These are phyloP conservation scores for Synergus japonicus DNA, from an alignment of 2,888 invertebrate species.

Conservation along the genomic window DNA sequence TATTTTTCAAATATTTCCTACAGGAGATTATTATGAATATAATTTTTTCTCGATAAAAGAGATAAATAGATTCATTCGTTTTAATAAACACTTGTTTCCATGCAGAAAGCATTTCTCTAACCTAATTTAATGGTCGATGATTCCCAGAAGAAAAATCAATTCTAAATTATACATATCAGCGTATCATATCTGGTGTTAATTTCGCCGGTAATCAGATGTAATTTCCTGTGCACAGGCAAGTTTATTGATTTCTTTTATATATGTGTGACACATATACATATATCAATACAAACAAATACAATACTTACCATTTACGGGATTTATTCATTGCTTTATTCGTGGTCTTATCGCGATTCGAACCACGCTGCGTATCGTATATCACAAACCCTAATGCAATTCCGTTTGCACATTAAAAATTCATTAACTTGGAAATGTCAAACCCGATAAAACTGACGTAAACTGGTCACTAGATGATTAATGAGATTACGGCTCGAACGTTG, in stretches of 20 bases:
- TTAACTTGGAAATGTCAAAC: slow-evolving; percentile 27
- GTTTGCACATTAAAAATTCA: slow-evolving; percentile 36
- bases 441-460: slow-evolving; percentile 33
- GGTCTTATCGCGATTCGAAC: slow-evolving; percentile 15
- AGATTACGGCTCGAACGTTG: not conserved
- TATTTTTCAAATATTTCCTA: too few species aligned
- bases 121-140: not conserved
- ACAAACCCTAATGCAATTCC: slow-evolving; percentile 32
- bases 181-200: not conserved
- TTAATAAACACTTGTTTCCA: too few species aligned
- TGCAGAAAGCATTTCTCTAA: not conserved
- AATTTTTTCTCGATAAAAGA: not conserved
- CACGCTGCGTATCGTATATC: not conserved
- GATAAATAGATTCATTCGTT: not conserved
- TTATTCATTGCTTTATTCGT: slow-evolving; percentile 22
- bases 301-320: slow-evolving; percentile 28
- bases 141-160: slow-evolving; percentile 2
- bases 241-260: slow-evolving; percentile 5
- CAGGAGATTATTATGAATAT: not conserved
- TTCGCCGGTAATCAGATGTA: slow-evolving; percentile 5
- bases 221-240: not conserved
- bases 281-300: not conserved
- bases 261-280: too few species aligned
- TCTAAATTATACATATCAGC: not conserved
- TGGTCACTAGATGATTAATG: slow-evolving; percentile 18